Evolutionary conservation across 2,797 vertebrate species (phyloP), one percentile per base, ranked within the genome.

Genomic region (Aselliscus stoliczkanus): DNA sequence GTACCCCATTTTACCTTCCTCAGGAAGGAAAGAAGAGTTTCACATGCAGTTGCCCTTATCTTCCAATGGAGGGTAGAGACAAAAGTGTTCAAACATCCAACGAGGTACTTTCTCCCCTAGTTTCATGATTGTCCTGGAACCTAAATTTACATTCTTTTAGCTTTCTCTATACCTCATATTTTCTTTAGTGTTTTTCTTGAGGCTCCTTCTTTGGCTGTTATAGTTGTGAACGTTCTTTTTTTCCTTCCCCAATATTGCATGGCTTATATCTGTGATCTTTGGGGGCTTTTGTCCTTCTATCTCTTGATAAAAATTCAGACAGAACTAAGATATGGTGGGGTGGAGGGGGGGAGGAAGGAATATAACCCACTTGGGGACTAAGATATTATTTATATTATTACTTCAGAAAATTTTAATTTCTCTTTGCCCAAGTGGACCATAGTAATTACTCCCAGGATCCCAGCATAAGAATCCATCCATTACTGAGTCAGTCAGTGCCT

Each of bases 231-330:
- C 72, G 39, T 62, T 69, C 5, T 34, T 54, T 76, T 50, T 86
- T 62, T 58, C 69, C 29, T 65, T 84, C 42, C 39, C 29, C 34
- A 67, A 34, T 4, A 44, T 34, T 89, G 9, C 27, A 13, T 96
- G 42, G 20, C 50, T 95, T 93, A 60, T 91, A 11, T 87, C 31
- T 89, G 60, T 89, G 37, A 76, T 64, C 73, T 73, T 88, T 86
- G 0, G 7, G n/a, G 27, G 2, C 4, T 10, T 39, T 85, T 69
- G 25, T 77, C 14, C 42, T 50, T 84, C 42, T 62, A 50, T 70
- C 14, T 90, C 65, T 73, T 79, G 56, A 58, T 80, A 94, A 93
- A 94, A 93, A 34, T 76, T 72, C 47, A 97, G 31, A 67, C 3
- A 62, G 65, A 95, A 67, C 31, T 88, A 73, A 93, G 42, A 39